Conservation (phyloP, 2,113 vertebrate genomes). For the Proterorhinus semilunaris region DNA sequence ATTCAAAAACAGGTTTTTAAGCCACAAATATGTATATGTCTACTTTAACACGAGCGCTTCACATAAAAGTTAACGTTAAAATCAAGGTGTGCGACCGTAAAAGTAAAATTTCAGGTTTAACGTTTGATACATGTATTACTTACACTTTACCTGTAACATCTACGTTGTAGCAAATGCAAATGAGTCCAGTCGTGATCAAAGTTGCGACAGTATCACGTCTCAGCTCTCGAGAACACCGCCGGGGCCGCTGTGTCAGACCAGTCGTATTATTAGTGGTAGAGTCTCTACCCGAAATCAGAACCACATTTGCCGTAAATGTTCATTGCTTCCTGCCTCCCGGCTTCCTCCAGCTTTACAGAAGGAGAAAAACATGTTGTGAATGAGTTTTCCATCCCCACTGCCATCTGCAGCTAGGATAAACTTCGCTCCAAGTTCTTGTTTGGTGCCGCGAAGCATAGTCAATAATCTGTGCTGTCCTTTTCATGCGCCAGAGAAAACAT, state of each 20-base stretch:
- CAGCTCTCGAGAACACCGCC: conserved; percentile 2
- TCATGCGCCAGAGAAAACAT: neutral
- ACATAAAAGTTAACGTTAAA: too few species aligned
- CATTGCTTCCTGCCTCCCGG: conserved; percentile 56
- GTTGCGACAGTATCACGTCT: conserved; percentile 10
- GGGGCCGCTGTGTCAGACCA: conserved; percentile 32
- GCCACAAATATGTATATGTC: too few species aligned
- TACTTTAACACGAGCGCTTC: too few species aligned
- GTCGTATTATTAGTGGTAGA: conserved; percentile 33
- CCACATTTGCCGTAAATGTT: conserved; percentile 63
- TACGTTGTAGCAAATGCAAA: neutral
- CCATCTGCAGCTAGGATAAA: conserved; percentile 22
- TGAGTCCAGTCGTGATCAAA: conserved; percentile 16
- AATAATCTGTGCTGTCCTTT: conserved; percentile 13
- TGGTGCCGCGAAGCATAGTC: conserved; percentile 5
- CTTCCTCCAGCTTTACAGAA: conserved; percentile 35
- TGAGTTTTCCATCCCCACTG: conserved; percentile 30
- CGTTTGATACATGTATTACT: too few species aligned
- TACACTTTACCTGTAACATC: neutral
- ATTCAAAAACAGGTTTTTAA: too few species aligned
- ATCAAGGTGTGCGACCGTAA: too few species aligned
- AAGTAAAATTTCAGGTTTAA: too few species aligned
- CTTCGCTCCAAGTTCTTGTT: conserved; percentile 8
- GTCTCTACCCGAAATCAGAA: conserved; percentile 45
- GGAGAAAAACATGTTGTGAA: conserved; percentile 48